Conservation (phyloP, 2,888 invertebrate species). For the Neocrepidodera transversa region DNA sequence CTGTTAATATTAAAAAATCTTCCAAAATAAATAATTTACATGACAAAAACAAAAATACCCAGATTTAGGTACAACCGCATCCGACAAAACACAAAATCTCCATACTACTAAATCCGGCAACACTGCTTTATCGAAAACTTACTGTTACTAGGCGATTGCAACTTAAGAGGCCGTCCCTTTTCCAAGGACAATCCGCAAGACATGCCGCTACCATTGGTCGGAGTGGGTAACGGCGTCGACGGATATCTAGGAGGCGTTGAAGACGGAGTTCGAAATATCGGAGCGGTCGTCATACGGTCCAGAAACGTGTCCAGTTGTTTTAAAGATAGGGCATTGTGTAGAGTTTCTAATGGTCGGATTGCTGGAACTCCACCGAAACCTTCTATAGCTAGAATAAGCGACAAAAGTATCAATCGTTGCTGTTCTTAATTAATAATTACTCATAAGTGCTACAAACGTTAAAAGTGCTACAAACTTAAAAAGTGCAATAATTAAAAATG, state of each 20-base stretch:
- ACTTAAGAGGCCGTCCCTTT: constrained; percentile 54
- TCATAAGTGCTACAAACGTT: too few species aligned
- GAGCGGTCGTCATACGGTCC: constrained; percentile 82
- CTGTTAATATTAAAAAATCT: too few species aligned
- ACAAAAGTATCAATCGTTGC: too few species aligned
- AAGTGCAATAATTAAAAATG: too few species aligned
- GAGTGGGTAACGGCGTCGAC: constrained; percentile 63
- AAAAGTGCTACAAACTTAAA: too few species aligned
- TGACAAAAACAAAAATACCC: too few species aligned
- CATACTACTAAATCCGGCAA: too few species aligned
- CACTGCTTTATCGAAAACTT: too few species aligned
- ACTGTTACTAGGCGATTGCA: constrained; percentile 64
- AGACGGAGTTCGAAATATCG: constrained; percentile 75
- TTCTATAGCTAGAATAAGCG: constrained; percentile 72
- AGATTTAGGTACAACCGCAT: too few species aligned
- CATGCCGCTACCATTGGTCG: constrained; percentile 44
- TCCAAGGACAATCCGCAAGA: constrained; percentile 46
- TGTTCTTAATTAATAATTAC: too few species aligned
- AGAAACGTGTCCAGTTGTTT: constrained; percentile 90
- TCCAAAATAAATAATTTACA: too few species aligned
- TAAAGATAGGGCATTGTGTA: constrained; percentile 95
- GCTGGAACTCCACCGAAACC: constrained; percentile 93
- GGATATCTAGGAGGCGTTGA: constrained; percentile 74
- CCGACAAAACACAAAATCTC: too few species aligned
- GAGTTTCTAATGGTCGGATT: constrained; percentile 94